Percentiles rank a stretch among this genome's conserved stretches.
phyloP scores from a whole-genome alignment of 2,888 invertebrate species.

The Caenorhabditis sp. region DNA sequence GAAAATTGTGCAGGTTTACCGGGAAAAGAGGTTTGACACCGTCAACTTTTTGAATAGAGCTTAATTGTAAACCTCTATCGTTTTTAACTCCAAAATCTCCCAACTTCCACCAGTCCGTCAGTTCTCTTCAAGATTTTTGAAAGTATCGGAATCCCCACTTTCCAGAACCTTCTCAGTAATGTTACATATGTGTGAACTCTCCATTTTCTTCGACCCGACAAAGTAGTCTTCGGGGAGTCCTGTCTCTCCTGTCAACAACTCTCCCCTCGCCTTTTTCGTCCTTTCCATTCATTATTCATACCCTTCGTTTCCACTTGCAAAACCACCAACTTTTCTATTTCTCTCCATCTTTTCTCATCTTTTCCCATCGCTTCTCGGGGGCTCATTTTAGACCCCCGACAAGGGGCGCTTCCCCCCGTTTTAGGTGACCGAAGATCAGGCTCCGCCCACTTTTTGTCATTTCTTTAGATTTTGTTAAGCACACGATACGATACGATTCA shows the following conservation, averaged over 20 bases:
- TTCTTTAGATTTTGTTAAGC: slow-evolving; percentile 15
- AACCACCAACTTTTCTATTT: slow-evolving; percentile 33
- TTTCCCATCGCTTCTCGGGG: background rate
- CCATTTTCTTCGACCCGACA: slow-evolving; percentile 9
- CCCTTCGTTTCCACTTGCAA: slow-evolving; percentile 19
- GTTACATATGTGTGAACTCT: slow-evolving; percentile 3
- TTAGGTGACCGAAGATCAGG: slow-evolving; percentile 27
- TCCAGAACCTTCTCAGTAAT: background rate
- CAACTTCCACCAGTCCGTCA: too few relatives aligned
- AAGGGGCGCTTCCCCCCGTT: background rate
- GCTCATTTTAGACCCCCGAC: slow-evolving; percentile 32
- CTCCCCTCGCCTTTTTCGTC: background rate
- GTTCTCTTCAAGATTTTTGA: background rate
- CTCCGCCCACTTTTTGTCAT: background rate
- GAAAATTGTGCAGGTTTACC: too few relatives aligned
- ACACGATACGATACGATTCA: slow-evolving; percentile 35
- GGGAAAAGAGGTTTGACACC: too few relatives aligned
- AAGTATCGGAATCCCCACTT: background rate
- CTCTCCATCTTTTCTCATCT: background rate
- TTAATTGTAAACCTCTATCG: too few relatives aligned
- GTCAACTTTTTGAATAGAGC: too few relatives aligned
- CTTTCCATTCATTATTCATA: slow-evolving; percentile 55
- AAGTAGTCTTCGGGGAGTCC: slow-evolving; percentile 19
- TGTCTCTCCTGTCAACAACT: slow-evolving; percentile 34
- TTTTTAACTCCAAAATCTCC: too few relatives aligned